Base-by-base conservation (phyloP, 2,797 vertebrate genomes). In the Macrochelys suwanniensis region DNA sequence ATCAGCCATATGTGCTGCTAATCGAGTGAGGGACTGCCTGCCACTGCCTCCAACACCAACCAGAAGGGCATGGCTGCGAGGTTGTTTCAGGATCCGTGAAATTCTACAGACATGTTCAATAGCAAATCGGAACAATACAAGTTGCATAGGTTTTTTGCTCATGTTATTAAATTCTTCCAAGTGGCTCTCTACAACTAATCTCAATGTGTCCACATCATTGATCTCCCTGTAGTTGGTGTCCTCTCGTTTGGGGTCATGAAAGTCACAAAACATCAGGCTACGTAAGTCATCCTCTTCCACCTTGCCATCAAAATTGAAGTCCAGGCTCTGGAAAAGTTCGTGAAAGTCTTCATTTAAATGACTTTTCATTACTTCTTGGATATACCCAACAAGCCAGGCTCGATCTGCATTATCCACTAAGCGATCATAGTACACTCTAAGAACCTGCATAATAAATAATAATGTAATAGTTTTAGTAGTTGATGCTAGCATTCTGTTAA, bases 181-280 rank as follows among this genome's bases (percentile, higher is more conserved):
- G 86, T 99, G 98, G 4, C 95, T 84, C 92, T 99, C 99, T 45
- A 98, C 98, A 80, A 99, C 98, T 89, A 97, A 91, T 25, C 98
- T 97, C 28, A 99, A 98, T 3, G 93, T 89, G 45, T 99, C 98
- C 5, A 99, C 97, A 71, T 99, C 56, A 4, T 78, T 77, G 37
- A 99, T 97, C 93, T 99, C 99, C 3, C 98, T 96, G 96, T 99
- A 99, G 96, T 89, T 98, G 33, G 97, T 98, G 92, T 99, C 99
- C 15, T 99, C 98, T 12, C 98, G 98, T 95, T 98, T 99, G 50
- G 97, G 98, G 96, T 99, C 99, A 4, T 99, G 98, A 93, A 99
- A 99, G 97, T 99, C 99, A 87, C 99, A 99, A 94, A 99, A 99
- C 98, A 99, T 99, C 85, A 99, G 98, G 94, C 99, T 99, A 84